These are phyloP conservation scores for Myiozetetes cayanensis DNA, from an alignment of 2,113 vertebrate species.

Conservation along the genomic window DNA sequence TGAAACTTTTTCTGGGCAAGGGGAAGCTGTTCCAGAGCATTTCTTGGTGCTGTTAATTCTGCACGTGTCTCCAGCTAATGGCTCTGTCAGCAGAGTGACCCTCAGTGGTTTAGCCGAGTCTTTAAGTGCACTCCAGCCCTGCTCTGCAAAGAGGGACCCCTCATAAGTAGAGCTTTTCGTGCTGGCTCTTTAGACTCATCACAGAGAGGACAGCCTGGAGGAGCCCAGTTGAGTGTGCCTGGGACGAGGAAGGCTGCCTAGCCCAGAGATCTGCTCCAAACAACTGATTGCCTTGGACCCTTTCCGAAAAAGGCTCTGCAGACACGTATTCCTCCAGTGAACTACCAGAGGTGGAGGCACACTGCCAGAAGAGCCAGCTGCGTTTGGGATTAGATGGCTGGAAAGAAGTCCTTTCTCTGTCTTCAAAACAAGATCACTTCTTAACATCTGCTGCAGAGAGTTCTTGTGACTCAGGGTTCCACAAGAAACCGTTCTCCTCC, in stretches of 20 bases:
- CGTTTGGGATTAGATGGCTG: conserved; percentile 56
- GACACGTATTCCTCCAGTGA: conserved; percentile 67
- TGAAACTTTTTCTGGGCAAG: background rate
- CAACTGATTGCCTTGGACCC: conserved; percentile 46
- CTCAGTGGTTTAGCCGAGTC: background rate
- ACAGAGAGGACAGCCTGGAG: background rate
- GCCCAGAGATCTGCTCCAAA: conserved; percentile 23
- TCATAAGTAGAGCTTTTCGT: background rate
- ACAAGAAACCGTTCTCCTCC: background rate
- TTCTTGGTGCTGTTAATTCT: background rate
- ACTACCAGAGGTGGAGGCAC: conserved; percentile 53
- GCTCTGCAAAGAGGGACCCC: background rate
- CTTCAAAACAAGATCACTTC: conserved; percentile 50
- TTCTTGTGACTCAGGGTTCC: background rate
- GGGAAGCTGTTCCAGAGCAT: background rate
- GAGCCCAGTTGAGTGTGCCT: background rate
- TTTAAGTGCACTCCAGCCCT: background rate
- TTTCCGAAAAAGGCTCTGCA: conserved; percentile 51
- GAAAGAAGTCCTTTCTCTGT: conserved; percentile 53
- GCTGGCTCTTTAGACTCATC: background rate
- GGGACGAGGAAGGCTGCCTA: background rate
- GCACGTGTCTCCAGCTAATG: background rate
- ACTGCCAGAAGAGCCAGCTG: conserved; percentile 61
- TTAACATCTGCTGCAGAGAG: conserved; percentile 53
- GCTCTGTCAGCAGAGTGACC: conserved; percentile 7